These are phyloP conservation scores for Drosophila neotestacea DNA, from an alignment of 2,888 invertebrate species.

Conservation along the genomic window DNA sequence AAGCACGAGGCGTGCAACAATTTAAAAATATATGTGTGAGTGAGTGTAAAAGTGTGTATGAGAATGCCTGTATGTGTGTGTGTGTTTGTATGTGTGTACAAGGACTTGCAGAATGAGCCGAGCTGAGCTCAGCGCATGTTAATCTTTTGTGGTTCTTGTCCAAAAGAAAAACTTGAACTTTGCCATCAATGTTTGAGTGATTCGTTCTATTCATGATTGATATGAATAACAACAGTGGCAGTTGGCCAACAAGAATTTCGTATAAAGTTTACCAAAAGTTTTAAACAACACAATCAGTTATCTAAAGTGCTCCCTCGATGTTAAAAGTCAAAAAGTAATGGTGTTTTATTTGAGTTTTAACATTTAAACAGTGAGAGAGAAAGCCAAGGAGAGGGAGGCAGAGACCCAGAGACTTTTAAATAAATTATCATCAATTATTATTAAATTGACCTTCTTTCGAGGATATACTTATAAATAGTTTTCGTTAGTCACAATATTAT, in stretches of 20 bases:
- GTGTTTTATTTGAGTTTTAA: slow-evolving; percentile 4
- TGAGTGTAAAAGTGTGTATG: slow-evolving; percentile 15
- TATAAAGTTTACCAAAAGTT: slow-evolving; percentile 19
- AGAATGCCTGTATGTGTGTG: slow-evolving; percentile 3
- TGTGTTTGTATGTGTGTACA: slow-evolving; percentile 22
- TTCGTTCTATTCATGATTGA: slow-evolving; percentile 54
- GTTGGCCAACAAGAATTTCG: slow-evolving; percentile 10
- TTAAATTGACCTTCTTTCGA: background rate
- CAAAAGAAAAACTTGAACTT: slow-evolving; percentile 64
- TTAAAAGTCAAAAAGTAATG: slow-evolving; percentile 24
- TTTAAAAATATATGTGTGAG: slow-evolving; percentile 59
- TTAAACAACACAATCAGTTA: slow-evolving; percentile 32
- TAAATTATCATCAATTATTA: background rate
- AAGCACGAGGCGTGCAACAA: slow-evolving; percentile 69
- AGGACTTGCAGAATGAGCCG: slow-evolving; percentile 49
- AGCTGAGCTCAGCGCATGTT: slow-evolving; percentile 62
- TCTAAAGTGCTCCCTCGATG: slow-evolving; percentile 17
- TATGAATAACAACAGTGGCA: slow-evolving; percentile 33
- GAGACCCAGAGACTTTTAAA: background rate
- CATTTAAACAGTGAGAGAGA: background rate
- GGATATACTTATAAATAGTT: background rate
- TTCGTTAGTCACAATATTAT: too few relatives aligned
- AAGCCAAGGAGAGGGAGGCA: too few relatives aligned
- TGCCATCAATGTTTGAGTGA: slow-evolving; percentile 59
- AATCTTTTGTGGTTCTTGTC: slow-evolving; percentile 60